Evolutionary conservation across 1,140 invertebrate genomes (phyloP), one percentile per base, ranked within the genome.

Genomic region (Nephotettix cincticeps): DNA sequence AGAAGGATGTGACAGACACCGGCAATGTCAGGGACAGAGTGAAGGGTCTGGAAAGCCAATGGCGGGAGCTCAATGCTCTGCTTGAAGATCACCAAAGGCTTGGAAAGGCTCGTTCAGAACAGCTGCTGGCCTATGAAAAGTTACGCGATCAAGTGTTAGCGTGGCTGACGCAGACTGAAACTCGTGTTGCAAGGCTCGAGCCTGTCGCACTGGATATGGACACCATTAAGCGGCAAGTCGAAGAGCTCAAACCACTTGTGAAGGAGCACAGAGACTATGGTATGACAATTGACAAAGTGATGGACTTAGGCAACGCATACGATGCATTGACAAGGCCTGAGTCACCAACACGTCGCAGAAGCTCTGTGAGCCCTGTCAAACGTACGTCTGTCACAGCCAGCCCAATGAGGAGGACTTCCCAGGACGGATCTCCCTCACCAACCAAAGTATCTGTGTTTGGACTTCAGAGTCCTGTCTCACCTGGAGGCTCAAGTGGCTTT

Each of bases 191-290:
- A 78, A 85, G 87, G 28, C 81, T 97, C 17, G 88, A 93, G 69
- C 90, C 93, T 0, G 92, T 96, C 0, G 94, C 94, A 11, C 86
- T 97, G 17, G 93, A 97, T 79, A 81, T 95, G 70, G 94, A 97
- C 51, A 88, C 90, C 51, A 83, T 97, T 17, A 92, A 91, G 72
- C 86, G 87, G 70, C 95, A 97, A 79, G 87, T 89, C 54, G 92
- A 96, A 66, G 93, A 97, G 78, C 79, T 97, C 14, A 91, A 96
- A 82, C 95, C 95, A 0, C 86, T 98, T 36, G 82, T 91, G 23
- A 95, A 96, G 78, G 95, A 97, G 78, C 93, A 97, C 81, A 87
- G 93, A 32, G 94, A 96, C 75, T 96, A 91, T 82, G 89, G 87
- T 0, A 81, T 87, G 0, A 95, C 90, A 17, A 91, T 98, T 67